Base-by-base conservation (phyloP, 2,888 invertebrate species). In the Alloscopus bannaensis region DNA sequence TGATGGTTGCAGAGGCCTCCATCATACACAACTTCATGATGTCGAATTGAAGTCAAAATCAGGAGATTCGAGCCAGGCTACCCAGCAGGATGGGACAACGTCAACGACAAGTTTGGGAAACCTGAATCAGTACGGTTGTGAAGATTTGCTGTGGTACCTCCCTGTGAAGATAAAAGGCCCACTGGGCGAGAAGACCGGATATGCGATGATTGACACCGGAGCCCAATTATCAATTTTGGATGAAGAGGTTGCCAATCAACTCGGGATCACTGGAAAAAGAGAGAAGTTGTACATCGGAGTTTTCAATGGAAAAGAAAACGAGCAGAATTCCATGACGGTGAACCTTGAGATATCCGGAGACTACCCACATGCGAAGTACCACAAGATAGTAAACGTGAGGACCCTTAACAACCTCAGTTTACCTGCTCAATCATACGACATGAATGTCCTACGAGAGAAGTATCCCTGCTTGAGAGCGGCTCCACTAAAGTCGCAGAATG, bases 11-110 rank as follows among this genome's bases (percentile, higher is more conserved):
- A 11, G 1, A 1, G 22, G 29, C 1, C 1, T 16, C 0, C 60
- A 60, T 22, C 36, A 60, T n/a, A 36, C 1, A 40, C 2, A 40
- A n/a, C 40, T 60, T 1, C 60, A 60, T 24, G 24, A 60, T 26
- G 1, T 26, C 28, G 24, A 4, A 3, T 11, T 2, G 3, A 26
- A 55, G 28, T 2, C 2, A 3, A 28, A 55, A 26, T 13, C 3
- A 16, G 26, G 2, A 55, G 20, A 18, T 20, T 24, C n/a, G n/a
- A n/a, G n/a, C n/a, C n/a, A n/a, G n/a, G n/a, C n/a, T n/a, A n/a
- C n/a, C n/a, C n/a, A n/a, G n/a, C 36, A 36, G 8, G 36, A 8
- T 36, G 6, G 36, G 36, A 36, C 6, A 36, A 36, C 8, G 8
- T 8, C 8, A 36, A n/a, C n/a, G n/a, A n/a, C 36, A 36, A 6